Evolutionary conservation across 2,113 vertebrate species (phyloP), one percentile per base, ranked within the genome.

Genomic region (Prinia subflava): DNA sequence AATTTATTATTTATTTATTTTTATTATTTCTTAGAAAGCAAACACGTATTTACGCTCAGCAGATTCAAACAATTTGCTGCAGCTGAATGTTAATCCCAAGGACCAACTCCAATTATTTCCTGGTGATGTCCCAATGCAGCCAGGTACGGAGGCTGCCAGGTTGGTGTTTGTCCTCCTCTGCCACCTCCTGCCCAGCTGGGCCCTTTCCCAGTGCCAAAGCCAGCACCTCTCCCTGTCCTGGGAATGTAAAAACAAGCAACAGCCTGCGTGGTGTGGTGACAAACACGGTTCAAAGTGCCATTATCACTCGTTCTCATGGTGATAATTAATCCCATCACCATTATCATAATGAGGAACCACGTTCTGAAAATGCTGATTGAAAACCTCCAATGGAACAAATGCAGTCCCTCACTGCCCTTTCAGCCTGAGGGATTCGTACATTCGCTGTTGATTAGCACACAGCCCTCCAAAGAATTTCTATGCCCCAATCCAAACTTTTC

Each of bases 261-360:
- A 95, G 76, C 44, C 90, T 28, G 44, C 93, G 90, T 91, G 77
- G 20, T 41, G 94, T 33, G 83, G 96, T 92, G 94, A 94, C 94
- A 96, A 97, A 96, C 89, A 96, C 83, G 93, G 96, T 94, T 97
- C 97, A 97, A 93, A 97, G 92, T 73, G 73, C 88, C 64, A 64
- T 92, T 96, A 96, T 87, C 87, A 18, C 94, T 89, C 80, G 49
- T 96, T 96, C 95, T 97, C n/a, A 5, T 92, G 87, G 95, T 84
- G 92, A 96, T 97, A 98, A 98, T 98, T 98, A 98, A 98, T 97
- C 94, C 87, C 95, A 97, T 97, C 89, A 49, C 94, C 93, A 92
- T 98, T 96, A 98, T 71, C 91, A 84, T 97, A 97, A 98, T 83
- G 93, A 95, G 94, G 80, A 97, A 70, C 65, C 92, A 92, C 52